Evolutionary conservation across 2,797 vertebrate species (phyloP), one percentile per base, ranked within the genome.

Genomic region (Mormyrops boulengeri): DNA sequence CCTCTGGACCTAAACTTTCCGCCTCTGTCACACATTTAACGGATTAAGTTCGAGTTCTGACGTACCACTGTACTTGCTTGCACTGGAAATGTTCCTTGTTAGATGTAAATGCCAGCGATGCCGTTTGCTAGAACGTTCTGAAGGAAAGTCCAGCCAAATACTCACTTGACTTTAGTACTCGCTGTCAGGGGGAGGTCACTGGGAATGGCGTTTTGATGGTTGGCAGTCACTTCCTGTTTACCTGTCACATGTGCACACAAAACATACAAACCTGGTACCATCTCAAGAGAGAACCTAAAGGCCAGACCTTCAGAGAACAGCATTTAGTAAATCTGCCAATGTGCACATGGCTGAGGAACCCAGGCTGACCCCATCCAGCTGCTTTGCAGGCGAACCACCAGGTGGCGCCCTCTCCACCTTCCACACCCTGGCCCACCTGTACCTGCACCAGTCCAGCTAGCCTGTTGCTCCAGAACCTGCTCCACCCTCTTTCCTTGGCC

Each of bases 201-300:
- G 57, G 94, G 93, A 26, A 93, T 91, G 82, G 94, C 91, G 91
- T 93, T 96, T 88, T 94, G 94, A 91, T 94, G 94, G 92, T 95
- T 95, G 17, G 94, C 85, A 90, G 92, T 93, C 87, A 95, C 95
- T 85, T 95, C 95, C 41, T 92, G 94, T 91, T 94, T 96, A 89
- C 95, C 96, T 96, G 91, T 49, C 91, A 50, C 30, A 90, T 47
- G 85, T 7, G 88, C 91, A 77, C 41, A 89, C 50, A 85, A 89
- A 19, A 85, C 0, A 14, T 19, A 17, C 44, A 55, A 89, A 26
- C 4, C 22, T 49, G 22, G 26, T 50, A 55, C 69, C 53, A 34
- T 55, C 50, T 52, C 85, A 4, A 2, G 9, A 26, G 38, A 52
- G 9, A 85, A 50, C 8, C 44, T 2, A 3, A 85, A 47, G 30